Evolutionary conservation across 1,140 invertebrate species (phyloP).

Genomic region (Sminthurides bifidus): DNA sequence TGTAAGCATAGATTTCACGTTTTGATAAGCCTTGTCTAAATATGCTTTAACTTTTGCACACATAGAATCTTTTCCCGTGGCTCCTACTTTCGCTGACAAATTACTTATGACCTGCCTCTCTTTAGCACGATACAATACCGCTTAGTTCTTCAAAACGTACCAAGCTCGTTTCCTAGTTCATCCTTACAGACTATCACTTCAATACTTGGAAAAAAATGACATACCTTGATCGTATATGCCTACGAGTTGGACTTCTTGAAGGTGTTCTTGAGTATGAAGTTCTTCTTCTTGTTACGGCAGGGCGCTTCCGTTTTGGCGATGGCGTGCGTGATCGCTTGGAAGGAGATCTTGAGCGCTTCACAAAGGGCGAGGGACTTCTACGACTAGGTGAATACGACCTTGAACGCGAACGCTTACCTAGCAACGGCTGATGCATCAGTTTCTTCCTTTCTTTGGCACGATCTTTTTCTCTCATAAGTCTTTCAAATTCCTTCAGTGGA

Average conservation of each 20-base stretch:
- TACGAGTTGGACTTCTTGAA: slow-evolving; percentile 32
- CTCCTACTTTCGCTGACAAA: too few species aligned
- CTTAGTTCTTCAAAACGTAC: too few species aligned
- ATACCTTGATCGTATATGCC: slow-evolving; percentile 26
- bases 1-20: background rate
- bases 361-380: slow-evolving; percentile 32
- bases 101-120: too few species aligned
- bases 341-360: slow-evolving; percentile 33
- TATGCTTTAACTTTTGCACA: too few species aligned
- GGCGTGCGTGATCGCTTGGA: slow-evolving; percentile 32
- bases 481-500: slow-evolving; percentile 69
- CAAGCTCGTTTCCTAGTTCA: too few species aligned
- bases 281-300: slow-evolving; percentile 15
- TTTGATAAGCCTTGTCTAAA: too few species aligned
- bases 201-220: slow-evolving; percentile 8
- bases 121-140: too few species aligned
- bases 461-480: slow-evolving; percentile 73
- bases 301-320: slow-evolving; percentile 26
- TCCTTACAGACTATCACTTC: background rate
- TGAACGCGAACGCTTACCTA: slow-evolving; percentile 23
- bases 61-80: too few species aligned
- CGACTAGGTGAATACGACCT: slow-evolving; percentile 28
- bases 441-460: slow-evolving; percentile 41
- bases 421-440: slow-evolving; percentile 19
- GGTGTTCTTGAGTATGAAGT: slow-evolving; percentile 34